These are phyloP conservation scores for Eleginops maclovinus DNA, from an alignment of 2,113 vertebrate species.

Conservation along the genomic window DNA sequence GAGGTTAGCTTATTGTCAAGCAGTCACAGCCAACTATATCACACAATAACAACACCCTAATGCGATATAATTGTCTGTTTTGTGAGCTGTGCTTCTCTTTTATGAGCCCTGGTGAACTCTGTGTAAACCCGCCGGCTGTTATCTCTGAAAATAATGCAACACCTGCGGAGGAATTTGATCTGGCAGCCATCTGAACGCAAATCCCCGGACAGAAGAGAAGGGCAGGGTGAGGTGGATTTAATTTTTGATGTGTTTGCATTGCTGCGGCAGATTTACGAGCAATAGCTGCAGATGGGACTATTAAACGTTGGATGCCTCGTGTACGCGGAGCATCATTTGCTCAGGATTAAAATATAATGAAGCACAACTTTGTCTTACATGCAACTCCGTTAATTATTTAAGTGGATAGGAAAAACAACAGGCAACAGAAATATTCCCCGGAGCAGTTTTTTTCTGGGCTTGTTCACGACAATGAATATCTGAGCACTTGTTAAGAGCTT, in stretches of 20 bases:
- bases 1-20: constrained; percentile 8
- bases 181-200: constrained; percentile 52
- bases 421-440: constrained; percentile 69
- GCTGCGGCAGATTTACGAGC: constrained; percentile 57
- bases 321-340: constrained; percentile 73
- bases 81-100: constrained; percentile 24
- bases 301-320: constrained; percentile 65
- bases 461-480: constrained; percentile 77
- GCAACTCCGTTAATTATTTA: constrained; percentile 83
- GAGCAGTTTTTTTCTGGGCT: constrained; percentile 71
- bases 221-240: constrained; percentile 29
- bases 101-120: constrained; percentile 40
- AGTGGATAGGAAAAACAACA: constrained; percentile 69
- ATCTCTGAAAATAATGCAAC: constrained; percentile 56
- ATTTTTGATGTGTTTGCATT: constrained; percentile 37
- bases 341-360: constrained; percentile 85
- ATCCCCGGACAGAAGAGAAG: constrained; percentile 38
- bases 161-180: constrained; percentile 68
- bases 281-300: constrained; percentile 40
- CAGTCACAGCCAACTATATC: constrained; percentile 22
- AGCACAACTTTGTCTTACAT: constrained; percentile 83
- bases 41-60: constrained; percentile 32
- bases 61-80: constrained; percentile 27
- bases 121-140: constrained; percentile 59
- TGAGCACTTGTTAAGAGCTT: constrained; percentile 79